Conservation (phyloP, 1,140 invertebrate species). For the Drosophila navojoa region DNA sequence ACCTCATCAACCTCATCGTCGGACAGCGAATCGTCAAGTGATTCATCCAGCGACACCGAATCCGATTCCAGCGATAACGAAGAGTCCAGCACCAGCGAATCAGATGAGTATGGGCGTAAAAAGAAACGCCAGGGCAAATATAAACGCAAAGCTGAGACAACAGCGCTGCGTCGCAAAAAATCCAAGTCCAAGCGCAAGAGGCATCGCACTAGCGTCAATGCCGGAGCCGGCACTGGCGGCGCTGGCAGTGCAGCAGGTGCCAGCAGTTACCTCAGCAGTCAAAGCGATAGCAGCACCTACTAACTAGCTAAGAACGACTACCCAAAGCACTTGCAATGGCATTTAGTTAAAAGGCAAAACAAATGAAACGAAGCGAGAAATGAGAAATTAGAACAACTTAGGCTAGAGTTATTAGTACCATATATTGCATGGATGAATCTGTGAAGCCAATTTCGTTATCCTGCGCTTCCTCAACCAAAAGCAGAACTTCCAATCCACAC, state of each 20-base stretch:
- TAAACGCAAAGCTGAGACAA: slow-evolving; percentile 74
- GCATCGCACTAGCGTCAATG: slow-evolving; percentile 43
- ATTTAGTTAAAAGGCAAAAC: slow-evolving; percentile 26
- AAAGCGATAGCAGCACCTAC: slow-evolving; percentile 76
- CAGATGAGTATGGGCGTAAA: slow-evolving; percentile 78
- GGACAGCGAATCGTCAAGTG: slow-evolving; percentile 9
- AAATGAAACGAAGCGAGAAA: background rate
- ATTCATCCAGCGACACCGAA: slow-evolving; percentile 45
- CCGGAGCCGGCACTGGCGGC: background rate
- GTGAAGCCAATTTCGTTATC: slow-evolving; percentile 14
- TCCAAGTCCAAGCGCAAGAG: slow-evolving; percentile 75
- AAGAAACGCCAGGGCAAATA: slow-evolving; percentile 79
- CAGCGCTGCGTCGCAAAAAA: slow-evolving; percentile 71
- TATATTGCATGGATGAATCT: slow-evolving; percentile 4
- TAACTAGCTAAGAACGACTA: slow-evolving; percentile 40
- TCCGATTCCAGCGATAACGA: slow-evolving; percentile 81
- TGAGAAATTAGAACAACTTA: slow-evolving; percentile 24
- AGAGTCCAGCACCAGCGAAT: slow-evolving; percentile 78
- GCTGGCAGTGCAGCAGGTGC: slow-evolving; percentile 43
- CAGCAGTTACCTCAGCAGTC: slow-evolving; percentile 72
- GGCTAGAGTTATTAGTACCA: slow-evolving; percentile 22
- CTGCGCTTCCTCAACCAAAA: slow-evolving; percentile 33
- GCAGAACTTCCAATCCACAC: slow-evolving; percentile 20
- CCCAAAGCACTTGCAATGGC: slow-evolving; percentile 42
- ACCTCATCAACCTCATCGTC: slow-evolving; percentile 35